Conservation (phyloP, 2,113 vertebrate species). For the Oceanites oceanicus region DNA sequence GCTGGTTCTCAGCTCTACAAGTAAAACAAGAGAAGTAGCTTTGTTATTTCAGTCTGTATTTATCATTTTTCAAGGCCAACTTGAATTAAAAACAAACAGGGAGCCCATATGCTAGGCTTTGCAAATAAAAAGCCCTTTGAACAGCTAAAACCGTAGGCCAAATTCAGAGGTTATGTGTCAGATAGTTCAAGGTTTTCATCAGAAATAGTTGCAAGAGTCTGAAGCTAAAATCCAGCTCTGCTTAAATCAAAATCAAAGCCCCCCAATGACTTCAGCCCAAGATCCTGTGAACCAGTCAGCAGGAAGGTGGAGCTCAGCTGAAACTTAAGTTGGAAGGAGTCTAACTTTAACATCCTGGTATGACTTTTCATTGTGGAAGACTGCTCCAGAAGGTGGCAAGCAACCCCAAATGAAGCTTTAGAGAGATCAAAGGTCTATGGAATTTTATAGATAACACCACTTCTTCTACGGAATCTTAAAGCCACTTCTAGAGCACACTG, state of each 20-base stretch:
- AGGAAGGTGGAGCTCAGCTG: not conserved
- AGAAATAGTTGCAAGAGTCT: not conserved
- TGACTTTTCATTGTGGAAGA: not conserved
- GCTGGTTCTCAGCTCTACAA: not conserved
- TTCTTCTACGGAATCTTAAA: not conserved
- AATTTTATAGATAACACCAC: not conserved
- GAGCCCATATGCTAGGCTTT: not conserved
- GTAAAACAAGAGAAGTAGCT: slow-evolving; percentile 31
- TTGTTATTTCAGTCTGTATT: slow-evolving; percentile 38
- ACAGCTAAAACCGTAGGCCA: not conserved
- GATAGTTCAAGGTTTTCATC: not conserved
- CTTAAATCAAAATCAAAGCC: not conserved
- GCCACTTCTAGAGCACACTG: not conserved
- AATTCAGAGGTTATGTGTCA: not conserved
- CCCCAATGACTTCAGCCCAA: not conserved
- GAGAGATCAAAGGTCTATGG: not conserved
- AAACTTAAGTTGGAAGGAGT: not conserved
- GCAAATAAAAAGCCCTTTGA: not conserved
- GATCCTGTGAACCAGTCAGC: not conserved
- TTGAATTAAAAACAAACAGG: slow-evolving; percentile 4
- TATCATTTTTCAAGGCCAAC: not conserved
- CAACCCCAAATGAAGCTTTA: not conserved
- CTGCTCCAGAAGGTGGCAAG: not conserved
- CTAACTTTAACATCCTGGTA: not conserved
- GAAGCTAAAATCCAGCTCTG: not conserved